These are phyloP conservation scores for Cephus pulcher DNA, from an alignment of 2,888 invertebrate species.

Conservation along the genomic window DNA sequence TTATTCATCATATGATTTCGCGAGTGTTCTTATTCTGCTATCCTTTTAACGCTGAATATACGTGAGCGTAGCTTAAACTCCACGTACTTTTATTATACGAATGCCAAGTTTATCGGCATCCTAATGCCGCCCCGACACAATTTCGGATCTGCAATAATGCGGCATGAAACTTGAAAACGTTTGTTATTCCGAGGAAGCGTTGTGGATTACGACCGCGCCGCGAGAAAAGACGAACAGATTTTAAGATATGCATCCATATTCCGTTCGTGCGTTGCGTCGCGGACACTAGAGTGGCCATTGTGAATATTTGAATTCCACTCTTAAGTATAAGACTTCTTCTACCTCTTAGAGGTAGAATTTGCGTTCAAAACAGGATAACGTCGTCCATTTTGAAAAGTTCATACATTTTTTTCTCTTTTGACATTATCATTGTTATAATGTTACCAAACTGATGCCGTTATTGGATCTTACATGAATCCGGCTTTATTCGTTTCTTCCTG, in stretches of 20 bases:
- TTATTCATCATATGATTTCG: not conserved
- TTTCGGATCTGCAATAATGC: constrained; percentile 33
- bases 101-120: constrained; percentile 43
- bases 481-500: not conserved
- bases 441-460: not conserved
- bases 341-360: not conserved
- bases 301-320: not conserved
- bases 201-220: constrained; percentile 38
- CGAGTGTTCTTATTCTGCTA: not conserved
- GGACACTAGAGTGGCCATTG: not conserved
- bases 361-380: not conserved
- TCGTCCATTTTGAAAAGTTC: not conserved
- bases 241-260: not conserved
- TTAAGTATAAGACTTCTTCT: not conserved
- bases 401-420: not conserved
- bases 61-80: not conserved
- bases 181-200: constrained; percentile 48
- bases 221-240: not conserved
- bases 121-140: constrained; percentile 28
- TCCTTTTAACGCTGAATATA: not conserved
- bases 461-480: not conserved
- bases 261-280: constrained; percentile 3
- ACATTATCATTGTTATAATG: not conserved
- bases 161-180: constrained; percentile 46
- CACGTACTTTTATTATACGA: constrained; percentile 29